phyloP scores from a whole-genome alignment of 2,113 vertebrate genomes.

The Origma solitaria region DNA sequence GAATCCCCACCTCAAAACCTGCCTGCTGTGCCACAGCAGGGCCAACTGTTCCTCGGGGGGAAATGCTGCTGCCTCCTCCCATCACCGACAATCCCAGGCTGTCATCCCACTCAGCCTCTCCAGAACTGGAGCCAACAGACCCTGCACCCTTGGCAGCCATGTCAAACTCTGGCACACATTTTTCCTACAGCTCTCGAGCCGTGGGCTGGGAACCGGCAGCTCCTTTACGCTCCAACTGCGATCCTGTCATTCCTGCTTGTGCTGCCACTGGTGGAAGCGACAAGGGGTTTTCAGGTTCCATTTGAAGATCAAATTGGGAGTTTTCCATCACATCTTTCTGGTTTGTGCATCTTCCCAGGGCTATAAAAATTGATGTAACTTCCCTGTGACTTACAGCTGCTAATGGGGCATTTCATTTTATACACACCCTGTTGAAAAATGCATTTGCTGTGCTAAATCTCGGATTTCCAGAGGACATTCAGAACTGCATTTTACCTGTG shows the following conservation, averaged over 20 bases:
- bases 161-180: neutral
- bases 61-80: neutral
- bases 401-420: neutral
- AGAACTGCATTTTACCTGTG: neutral
- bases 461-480: neutral
- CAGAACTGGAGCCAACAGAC: neutral
- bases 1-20: neutral
- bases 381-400: neutral
- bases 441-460: neutral
- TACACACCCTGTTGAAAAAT: neutral
- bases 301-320: neutral
- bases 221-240: neutral
- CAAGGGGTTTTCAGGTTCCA: neutral
- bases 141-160: neutral
- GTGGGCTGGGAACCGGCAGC: neutral
- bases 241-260: neutral
- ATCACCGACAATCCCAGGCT: rapidly evolving
- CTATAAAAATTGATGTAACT: neutral
- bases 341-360: neutral
- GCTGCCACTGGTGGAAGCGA: neutral
- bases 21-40: neutral
- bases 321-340: neutral
- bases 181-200: neutral
- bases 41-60: neutral
- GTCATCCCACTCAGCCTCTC: neutral